Evolutionary conservation across 2,113 vertebrate species (phyloP), one percentile per base, ranked within the genome.

Genomic region (Ictidomys tridecemlineatus): DNA sequence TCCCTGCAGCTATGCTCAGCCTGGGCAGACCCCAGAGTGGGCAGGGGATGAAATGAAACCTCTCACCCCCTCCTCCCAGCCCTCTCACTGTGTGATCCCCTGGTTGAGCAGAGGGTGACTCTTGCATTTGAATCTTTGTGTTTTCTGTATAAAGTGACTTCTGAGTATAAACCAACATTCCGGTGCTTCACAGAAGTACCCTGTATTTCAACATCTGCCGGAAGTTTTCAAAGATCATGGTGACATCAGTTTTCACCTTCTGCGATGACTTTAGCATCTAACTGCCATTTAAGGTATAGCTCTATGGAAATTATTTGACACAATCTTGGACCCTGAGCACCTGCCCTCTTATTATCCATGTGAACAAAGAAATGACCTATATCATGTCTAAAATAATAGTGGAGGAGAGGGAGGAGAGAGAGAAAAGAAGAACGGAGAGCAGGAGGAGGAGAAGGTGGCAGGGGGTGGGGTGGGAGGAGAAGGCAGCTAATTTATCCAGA

Each of bases 121-220:
- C 39, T 14, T 72, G 45, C 30, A 58, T 80, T 65, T 58, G 48
- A 85, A 92, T 82, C 42, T 90, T 74, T 37, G 22, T 73, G 37
- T 94, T 93, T 87, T 67, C 28, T 94, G 5, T 65, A 42, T 30
- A 85, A 89, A 96, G 28, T 78, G 30, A 39, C n/a, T 91, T 94
- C 34, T 85, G 32, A 80, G 67, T 73, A 77, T 30, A 74, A 92
- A 84, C 76, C 20, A 48, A 74, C 28, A 78, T 89, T 18, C 22
- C 51, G 42, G 32, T 28, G 17, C 26, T 86, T 93, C 58, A 12
- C 39, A 77, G 86, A 48, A 67, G 45, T 20, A 85, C 48, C 39
- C 51, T 83, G 42, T 32, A 79, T 87, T 58, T 51, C 92, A 77
- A 11, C 8, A 80, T 56, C 32, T 58, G 77, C 34, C 85, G 58